Conservation (phyloP, 2,113 vertebrate genomes). For the Anser brachyrhynchus region DNA sequence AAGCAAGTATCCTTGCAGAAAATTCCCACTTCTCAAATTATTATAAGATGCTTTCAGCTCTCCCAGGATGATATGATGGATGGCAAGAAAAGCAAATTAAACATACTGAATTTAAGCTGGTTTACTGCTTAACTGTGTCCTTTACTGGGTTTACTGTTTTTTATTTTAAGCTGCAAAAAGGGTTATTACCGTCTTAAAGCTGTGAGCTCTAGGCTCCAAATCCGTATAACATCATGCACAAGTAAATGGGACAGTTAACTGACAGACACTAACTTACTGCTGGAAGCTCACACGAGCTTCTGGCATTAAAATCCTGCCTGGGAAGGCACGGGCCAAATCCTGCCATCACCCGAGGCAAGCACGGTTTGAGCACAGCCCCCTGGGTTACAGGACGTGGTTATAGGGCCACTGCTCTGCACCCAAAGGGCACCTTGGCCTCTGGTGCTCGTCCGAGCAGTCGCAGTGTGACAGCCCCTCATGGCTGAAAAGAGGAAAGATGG, state of each 20-base stretch:
- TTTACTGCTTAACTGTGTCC: constrained; percentile 65
- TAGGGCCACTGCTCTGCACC: not conserved
- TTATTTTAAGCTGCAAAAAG: constrained; percentile 63
- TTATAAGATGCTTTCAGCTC: constrained; percentile 42
- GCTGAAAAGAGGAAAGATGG: not conserved
- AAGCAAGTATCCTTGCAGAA: constrained; percentile 36
- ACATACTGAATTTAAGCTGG: constrained; percentile 57
- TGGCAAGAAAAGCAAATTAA: constrained; percentile 58
- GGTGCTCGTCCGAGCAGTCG: not conserved
- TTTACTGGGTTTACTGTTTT: constrained; percentile 53
- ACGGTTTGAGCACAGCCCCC: not conserved
- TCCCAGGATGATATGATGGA: constrained; percentile 36
- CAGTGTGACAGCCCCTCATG: not conserved
- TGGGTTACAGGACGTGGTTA: not conserved
- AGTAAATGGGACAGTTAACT: constrained; percentile 57
- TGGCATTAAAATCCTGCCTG: constrained; percentile 18
- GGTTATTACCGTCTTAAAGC: constrained; percentile 56
- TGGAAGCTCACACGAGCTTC: constrained; percentile 1
- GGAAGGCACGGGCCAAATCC: not conserved
- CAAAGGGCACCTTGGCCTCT: not conserved
- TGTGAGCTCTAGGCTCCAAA: constrained; percentile 40
- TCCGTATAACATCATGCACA: constrained; percentile 25
- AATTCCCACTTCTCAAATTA: constrained; percentile 46
- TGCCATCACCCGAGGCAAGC: not conserved
- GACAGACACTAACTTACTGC: not conserved